Evolutionary conservation across 2,888 invertebrate genomes (phyloP), one percentile per base, ranked within the genome.

Genomic region (Megaustenia siamemsis): DNA sequence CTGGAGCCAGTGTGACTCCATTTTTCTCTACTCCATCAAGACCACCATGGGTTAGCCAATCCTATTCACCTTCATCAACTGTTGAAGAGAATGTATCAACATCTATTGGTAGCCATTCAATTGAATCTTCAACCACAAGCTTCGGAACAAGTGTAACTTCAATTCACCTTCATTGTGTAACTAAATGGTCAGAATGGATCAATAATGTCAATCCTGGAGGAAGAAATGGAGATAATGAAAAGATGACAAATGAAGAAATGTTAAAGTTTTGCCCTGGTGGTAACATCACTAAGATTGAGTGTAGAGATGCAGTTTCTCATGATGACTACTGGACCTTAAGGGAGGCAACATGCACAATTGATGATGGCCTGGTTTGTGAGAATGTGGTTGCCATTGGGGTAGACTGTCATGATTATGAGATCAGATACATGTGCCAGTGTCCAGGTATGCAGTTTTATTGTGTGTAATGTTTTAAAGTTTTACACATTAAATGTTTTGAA

Each of bases 351-450:
- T 93, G 93, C 82, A 43, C 71, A 28, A 40, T 71, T 43, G n/a
- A 43, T 8, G 15, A 10, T 71, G 71, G 71, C 10, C 40, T 71
- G 43, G n/a, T 10, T 21, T 71, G 71, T 38, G 84, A 86, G 15
- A 90, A 90, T 60, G 84, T 71, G 2, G 89, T 90, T 35, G 89
- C 89, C 56, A 18, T 40, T 38, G 86, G 85, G 4, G 78, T 86
- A 21, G 71, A 76, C 0, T 92, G 92, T 83, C 84, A 84, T n/a
- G 90, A 92, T 85, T 92, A 91, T 82, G 88, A 90, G 88, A 87
- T 92, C 49, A 77, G 90, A 86, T 92, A 90, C 84, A 90, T 86
- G 84, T 92, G 92, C 81, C 93, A 95, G n/a, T 86, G 86, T 79
- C 45, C 86, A 40, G 75, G 84, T 84, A 63, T 45, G 63, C 12